Base-by-base conservation (phyloP, 1,140 invertebrate genomes). In the Eumaeus atala region DNA sequence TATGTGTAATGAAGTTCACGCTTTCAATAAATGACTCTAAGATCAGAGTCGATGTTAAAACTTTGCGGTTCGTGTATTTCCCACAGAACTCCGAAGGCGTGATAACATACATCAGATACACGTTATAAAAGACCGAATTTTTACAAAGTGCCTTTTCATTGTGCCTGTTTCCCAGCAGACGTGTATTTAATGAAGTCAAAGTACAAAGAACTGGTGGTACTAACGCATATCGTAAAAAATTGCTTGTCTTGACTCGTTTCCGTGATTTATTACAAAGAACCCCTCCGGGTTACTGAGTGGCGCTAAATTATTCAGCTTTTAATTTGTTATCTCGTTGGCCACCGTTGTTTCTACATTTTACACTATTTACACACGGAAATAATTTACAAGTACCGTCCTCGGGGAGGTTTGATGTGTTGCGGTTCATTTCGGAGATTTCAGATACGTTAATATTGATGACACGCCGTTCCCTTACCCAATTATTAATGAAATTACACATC, bases 301-400 rank as follows among this genome's bases (percentile, higher is more conserved):
- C 79, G 74, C 83, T 84, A 84, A 84, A 87, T 87, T 84, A 87
- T 87, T 87, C 81, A 87, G 77, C 73, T 82, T 86, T 87, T 87
- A 87, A 87, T 87, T 87, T 72, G 75, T 84, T 84, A 87, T 84
- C 77, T 71, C 73, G 67, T 72, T 54, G 69, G 71, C 77, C 72
- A 77, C 77, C 68, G 67, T 62, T 74, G 76, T 81, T 77, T 71
- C 72, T 74, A 66, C 70, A 68, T 78, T 79, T 74, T 79, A 78
- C 73, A 81, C 79, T 87, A 84, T 84, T 87, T 82, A 79, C 72
- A 74, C 60, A 54, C 62, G 67, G 60, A 77, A 81, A 84, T 82
- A 75, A 84, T 84, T 84, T 77, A 78, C 68, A 66, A 67, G 64
- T 56, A 38, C 58, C 63, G 64, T 73, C 67, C 66, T 57, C 53